Evolutionary conservation across 2,888 invertebrate genomes (phyloP), one percentile per base, ranked within the genome.

Genomic region (Leptinotarsa peninsularis): DNA sequence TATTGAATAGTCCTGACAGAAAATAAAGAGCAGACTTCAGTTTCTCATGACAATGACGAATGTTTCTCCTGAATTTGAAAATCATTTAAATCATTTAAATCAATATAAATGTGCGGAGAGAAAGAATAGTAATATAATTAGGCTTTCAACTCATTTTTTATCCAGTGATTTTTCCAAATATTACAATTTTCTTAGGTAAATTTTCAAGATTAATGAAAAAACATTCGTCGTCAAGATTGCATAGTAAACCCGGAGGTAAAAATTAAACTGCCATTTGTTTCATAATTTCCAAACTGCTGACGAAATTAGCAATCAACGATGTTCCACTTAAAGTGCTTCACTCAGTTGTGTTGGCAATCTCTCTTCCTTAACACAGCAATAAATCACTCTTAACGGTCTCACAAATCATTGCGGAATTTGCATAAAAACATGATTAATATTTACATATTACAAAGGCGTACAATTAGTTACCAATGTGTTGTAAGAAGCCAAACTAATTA

Each of bases 391-490:
- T 50, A 58, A 74, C 58, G 66, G 14, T 67, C 27, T 73, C 72
- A 78, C 76, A 76, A 78, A 78, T 78, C 72, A 76, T 67, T 23
- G 56, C 27, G 68, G 67, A 63, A 76, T 78, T 78, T 78, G 75
- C 78, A 78, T 78, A 78, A 82, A 81, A 82, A 82, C 78, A 79
- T 81, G 80, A 82, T 83, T 82, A 83, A 80, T 82, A 83, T 83
- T 83, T 80, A 81, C 83, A 81, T 81, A 79, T 81, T 75, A 76
- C 74, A 82, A 82, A 81, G 79, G 81, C 81, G 82, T 82, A 82
- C 83, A 84, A 84, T 84, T 84, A 82, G 82, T 79, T 81, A 73
- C 50, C 69, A 49, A 78, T 81, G 80, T 79, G 81, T 81, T 75
- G 82, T 82, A 82, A 84, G 81, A 80, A 82, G 79, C 75, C 80